phyloP scores from a whole-genome alignment of 1,140 invertebrate species.

The Tetranychus cinnabarinus region DNA sequence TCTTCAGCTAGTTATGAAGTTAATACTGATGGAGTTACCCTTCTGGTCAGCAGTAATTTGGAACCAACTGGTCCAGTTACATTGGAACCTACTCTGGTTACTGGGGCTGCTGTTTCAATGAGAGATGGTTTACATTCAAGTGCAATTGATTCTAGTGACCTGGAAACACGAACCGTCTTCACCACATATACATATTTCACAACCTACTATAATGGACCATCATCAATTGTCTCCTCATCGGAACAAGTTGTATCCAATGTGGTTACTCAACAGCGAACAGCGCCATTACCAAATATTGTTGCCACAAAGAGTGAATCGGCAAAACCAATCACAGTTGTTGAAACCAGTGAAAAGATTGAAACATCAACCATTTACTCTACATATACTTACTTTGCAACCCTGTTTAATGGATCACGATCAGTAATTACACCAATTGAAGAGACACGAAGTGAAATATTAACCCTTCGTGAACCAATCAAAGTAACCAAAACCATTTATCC shows the following conservation, averaged over 20 bases:
- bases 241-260: conserved; percentile 38
- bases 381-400: conserved; percentile 14
- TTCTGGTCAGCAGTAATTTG: conserved; percentile 11
- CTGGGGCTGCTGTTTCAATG: conserved; percentile 13
- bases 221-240: conserved; percentile 49
- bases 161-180: conserved; percentile 13
- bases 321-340: conserved; percentile 9
- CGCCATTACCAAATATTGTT: neutral
- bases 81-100: conserved; percentile 13
- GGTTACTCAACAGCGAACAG: conserved; percentile 10
- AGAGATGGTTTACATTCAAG: conserved; percentile 8
- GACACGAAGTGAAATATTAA: conserved; percentile 12
- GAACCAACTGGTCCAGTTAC: conserved; percentile 9
- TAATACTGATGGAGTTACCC: conserved; percentile 11
- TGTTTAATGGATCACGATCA: conserved; percentile 14
- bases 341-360: conserved; percentile 12
- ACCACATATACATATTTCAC: conserved; percentile 45
- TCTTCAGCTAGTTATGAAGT: conserved; percentile 6
- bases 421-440: conserved; percentile 16
- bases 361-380: conserved; percentile 13
- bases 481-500: conserved; percentile 5
- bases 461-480: conserved; percentile 2
- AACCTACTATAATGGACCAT: conserved; percentile 57
- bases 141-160: neutral
- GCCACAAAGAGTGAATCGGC: neutral